Evolutionary conservation across 1,140 invertebrate genomes (phyloP).

Genomic region (Sminthurinus signatus): DNA sequence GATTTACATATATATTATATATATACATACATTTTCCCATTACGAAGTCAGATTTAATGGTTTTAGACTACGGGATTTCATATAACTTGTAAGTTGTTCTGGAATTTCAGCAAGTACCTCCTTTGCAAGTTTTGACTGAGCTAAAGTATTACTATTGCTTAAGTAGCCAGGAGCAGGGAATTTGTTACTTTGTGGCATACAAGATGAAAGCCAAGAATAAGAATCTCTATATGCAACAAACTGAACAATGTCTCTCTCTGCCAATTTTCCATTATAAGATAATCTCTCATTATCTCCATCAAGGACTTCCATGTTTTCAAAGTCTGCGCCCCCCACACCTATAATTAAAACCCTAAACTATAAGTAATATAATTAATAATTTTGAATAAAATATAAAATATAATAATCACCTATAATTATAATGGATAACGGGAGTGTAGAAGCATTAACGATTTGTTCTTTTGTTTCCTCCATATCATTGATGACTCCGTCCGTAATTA

Average conservation of each 20-base stretch:
- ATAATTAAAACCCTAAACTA: slow-evolving; percentile 59
- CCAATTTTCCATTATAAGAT: slow-evolving; percentile 46
- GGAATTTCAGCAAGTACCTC: slow-evolving; percentile 51
- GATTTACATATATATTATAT: too few species aligned
- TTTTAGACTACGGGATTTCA: too few species aligned
- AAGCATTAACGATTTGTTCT: slow-evolving; percentile 54
- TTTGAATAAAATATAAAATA: too few species aligned
- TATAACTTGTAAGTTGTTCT: slow-evolving; percentile 54
- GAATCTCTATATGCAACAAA: slow-evolving; percentile 14
- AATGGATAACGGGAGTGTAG: slow-evolving; percentile 51
- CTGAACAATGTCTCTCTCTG: slow-evolving; percentile 44
- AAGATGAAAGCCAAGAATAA: neutral
- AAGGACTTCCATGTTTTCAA: slow-evolving; percentile 54
- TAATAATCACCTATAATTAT: slow-evolving; percentile 55
- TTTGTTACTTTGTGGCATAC: too few species aligned
- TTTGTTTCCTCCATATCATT: too few species aligned
- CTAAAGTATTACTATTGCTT: slow-evolving; percentile 25
- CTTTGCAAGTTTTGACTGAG: slow-evolving; percentile 36
- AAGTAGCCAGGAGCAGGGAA: too few species aligned
- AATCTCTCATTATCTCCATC: slow-evolving; percentile 56
- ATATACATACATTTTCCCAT: too few species aligned
- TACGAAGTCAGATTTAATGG: too few species aligned
- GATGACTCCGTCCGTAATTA: too few species aligned
- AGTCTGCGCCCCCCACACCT: slow-evolving; percentile 55
- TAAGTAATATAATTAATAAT: too few species aligned